These are phyloP conservation scores for Scortum barcoo DNA, from an alignment of 2,113 vertebrate genomes.

Conservation along the genomic window DNA sequence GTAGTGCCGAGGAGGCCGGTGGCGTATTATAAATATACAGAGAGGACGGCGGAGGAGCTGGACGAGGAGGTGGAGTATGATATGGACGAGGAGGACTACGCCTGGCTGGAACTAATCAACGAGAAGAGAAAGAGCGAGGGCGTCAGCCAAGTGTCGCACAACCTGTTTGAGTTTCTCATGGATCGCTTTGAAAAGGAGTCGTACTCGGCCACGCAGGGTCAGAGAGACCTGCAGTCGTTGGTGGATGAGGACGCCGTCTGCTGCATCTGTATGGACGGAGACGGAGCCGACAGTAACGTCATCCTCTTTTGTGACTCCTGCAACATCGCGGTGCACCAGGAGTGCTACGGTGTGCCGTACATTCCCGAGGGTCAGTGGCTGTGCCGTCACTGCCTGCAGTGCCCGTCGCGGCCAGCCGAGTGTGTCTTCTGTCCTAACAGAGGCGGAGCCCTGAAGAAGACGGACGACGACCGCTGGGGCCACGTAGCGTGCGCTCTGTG, in stretches of 20 bases:
- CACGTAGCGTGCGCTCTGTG: conserved; percentile 98
- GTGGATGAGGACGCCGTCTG: conserved; percentile 99
- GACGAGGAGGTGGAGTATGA: conserved; percentile 98
- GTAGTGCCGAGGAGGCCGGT: conserved; percentile 90
- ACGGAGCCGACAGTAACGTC: conserved; percentile 97
- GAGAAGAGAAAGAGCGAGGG: conserved; percentile 94
- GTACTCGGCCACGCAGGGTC: conserved; percentile 91
- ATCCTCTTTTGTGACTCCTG: conserved; percentile 99
- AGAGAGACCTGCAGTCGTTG: conserved; percentile 88
- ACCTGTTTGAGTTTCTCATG: conserved; percentile 98
- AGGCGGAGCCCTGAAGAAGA: conserved; percentile 98
- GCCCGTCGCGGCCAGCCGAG: conserved; percentile 89
- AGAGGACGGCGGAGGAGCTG: conserved; percentile 94
- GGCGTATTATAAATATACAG: conserved; percentile 90
- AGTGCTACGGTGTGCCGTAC: conserved; percentile 98
- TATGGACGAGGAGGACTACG: conserved; percentile 99
- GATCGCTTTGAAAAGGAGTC: conserved; percentile 99
- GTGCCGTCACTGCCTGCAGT: conserved; percentile 95
- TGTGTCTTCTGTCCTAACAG: conserved; percentile 98
- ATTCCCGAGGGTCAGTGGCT: conserved; percentile 99
- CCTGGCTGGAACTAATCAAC: conserved; percentile 96
- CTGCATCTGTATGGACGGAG: conserved; percentile 99
- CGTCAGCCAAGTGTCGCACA: conserved; percentile 92
- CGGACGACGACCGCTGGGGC: conserved; percentile 97
- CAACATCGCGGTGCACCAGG: conserved; percentile 98